Percentiles rank a stretch among this genome's conserved stretches.
phyloP scores from a whole-genome alignment of 2,113 vertebrate species.

The Microcebus lehilahytsara region DNA sequence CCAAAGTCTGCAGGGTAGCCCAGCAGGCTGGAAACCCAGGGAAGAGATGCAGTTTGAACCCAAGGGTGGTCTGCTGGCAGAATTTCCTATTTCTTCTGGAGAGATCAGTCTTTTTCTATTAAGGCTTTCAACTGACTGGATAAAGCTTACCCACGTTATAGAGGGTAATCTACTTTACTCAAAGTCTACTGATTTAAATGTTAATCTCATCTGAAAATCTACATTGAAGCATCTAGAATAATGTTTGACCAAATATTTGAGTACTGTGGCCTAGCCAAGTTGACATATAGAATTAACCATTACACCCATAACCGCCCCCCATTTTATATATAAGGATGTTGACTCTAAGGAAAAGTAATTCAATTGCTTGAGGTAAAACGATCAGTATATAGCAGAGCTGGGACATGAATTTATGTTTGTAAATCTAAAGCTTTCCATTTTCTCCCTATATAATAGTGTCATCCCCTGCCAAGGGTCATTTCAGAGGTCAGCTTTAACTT shows the following conservation, averaged over 20 bases:
- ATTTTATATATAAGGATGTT: background rate
- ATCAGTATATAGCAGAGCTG: background rate
- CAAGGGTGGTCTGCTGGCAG: background rate
- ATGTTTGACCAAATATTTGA: background rate
- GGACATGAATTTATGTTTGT: background rate
- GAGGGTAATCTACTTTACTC: background rate
- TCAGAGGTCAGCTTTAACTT: background rate
- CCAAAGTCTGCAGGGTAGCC: background rate
- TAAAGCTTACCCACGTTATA: background rate
- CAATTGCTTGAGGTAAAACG: background rate
- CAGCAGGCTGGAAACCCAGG: background rate
- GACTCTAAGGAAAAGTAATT: background rate
- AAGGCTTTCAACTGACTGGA: background rate
- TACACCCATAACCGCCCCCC: rapidly evolving
- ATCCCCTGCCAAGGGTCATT: background rate
- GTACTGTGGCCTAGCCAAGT: background rate
- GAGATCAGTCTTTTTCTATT: background rate
- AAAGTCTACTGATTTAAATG: background rate
- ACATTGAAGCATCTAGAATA: constrained; percentile 23
- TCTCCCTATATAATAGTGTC: background rate
- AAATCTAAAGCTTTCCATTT: background rate
- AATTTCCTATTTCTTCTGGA: background rate
- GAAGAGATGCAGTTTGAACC: background rate
- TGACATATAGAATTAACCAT: background rate
- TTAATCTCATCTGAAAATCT: background rate